These are phyloP conservation scores for Pandemis corylana DNA, from an alignment of 2,888 invertebrate genomes.

Conservation along the genomic window DNA sequence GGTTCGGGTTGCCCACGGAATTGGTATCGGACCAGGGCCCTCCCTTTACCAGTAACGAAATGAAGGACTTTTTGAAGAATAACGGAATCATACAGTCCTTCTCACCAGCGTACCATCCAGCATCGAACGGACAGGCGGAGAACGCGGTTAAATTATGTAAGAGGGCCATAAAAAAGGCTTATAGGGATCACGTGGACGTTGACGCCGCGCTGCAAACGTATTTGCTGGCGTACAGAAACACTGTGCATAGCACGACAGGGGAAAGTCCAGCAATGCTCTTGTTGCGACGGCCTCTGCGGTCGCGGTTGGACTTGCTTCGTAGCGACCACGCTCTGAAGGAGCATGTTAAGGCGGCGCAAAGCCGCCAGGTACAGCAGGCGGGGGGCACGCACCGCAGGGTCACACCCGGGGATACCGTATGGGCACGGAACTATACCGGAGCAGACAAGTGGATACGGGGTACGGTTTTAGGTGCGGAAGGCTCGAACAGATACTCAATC, in stretches of 20 bases:
- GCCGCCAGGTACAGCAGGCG: too few relatives aligned
- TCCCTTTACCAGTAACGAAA: constrained; percentile 28
- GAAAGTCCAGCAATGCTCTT: background rate
- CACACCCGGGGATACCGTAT: too few relatives aligned
- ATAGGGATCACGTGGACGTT: background rate
- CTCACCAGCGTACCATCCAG: constrained; percentile 31
- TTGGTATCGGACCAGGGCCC: constrained; percentile 38
- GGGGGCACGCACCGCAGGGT: too few relatives aligned
- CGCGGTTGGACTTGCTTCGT: too few relatives aligned
- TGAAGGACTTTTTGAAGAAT: background rate
- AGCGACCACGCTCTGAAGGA: too few relatives aligned
- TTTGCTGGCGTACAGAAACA: background rate
- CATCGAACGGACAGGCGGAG: constrained; percentile 33
- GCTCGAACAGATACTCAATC: too few relatives aligned
- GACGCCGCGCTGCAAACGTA: constrained; percentile 14
- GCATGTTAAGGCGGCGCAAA: too few relatives aligned
- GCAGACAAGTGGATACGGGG: too few relatives aligned
- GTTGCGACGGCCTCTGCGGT: background rate
- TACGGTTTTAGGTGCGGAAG: too few relatives aligned
- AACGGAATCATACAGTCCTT: constrained; percentile 31
- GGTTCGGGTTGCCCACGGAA: constrained; percentile 27
- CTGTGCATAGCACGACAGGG: background rate
- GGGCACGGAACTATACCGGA: too few relatives aligned
- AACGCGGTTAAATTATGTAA: constrained; percentile 28
- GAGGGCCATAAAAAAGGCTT: constrained; percentile 24